A percentile compares a stretch with the other conserved stretches of the same genome.
These are phyloP conservation scores for Drosophila recens DNA, from an alignment of 2,888 invertebrate genomes.

Conservation along the genomic window DNA sequence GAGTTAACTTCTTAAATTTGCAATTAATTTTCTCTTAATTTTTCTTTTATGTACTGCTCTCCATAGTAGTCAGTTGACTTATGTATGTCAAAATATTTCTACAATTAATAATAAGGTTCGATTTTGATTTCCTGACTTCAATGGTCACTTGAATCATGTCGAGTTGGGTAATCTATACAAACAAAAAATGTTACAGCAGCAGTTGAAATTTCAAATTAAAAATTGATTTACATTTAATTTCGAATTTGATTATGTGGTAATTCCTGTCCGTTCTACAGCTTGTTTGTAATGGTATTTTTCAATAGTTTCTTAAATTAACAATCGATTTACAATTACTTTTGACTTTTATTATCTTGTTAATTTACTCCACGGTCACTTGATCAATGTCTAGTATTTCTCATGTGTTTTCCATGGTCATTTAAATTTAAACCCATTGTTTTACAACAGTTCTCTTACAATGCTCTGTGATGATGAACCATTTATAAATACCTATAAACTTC, in stretches of 20 bases:
- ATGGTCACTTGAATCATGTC: not conserved
- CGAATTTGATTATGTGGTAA: no score
- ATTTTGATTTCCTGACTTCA: not conserved
- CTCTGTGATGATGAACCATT: slow-evolving; percentile 5
- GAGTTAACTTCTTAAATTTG: not conserved
- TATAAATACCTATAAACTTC: not conserved
- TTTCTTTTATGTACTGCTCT: not conserved
- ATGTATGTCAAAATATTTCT: no score
- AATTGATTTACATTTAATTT: no score
- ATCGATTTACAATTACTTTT: slow-evolving; percentile 8
- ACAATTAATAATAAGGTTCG: not conserved
- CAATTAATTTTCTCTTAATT: not conserved
- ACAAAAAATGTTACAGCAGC: no score
- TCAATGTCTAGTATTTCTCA: not conserved
- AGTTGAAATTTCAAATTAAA: not conserved
- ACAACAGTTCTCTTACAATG: not conserved
- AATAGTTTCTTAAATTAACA: not conserved
- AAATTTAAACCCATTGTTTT: not conserved
- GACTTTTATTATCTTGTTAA: not conserved
- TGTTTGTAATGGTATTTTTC: no score
- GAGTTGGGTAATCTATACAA: not conserved
- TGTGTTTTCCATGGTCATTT: not conserved
- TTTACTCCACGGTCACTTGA: not conserved
- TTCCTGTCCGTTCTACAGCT: no score
- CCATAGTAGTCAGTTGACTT: not conserved